Evolutionary conservation across 2,888 invertebrate species (phyloP), one percentile per base, ranked within the genome.

Genomic region (Saturnia japonica): DNA sequence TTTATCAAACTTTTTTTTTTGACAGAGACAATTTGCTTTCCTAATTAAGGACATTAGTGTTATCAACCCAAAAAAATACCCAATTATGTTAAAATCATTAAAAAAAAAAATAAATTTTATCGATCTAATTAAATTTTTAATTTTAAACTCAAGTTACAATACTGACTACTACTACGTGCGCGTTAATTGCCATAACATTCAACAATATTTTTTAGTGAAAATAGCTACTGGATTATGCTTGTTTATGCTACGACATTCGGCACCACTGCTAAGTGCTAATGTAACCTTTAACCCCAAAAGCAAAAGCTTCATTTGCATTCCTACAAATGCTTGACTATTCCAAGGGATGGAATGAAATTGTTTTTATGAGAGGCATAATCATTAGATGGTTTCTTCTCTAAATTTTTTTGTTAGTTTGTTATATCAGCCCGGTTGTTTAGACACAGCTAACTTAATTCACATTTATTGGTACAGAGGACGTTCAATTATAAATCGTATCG

Each of bases 301-400:
- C 34, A n/a, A 64, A 64, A 1, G 69, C 42, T 66, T 64, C 62
- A 64, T 69, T 69, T 69, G 40, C 47, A 69, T 66, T 69, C 47
- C 51, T 28, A 45, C 47, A 9, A 7, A 22, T 3, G 47, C 14
- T 62, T 6, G 22, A 64, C 51, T 64, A 34, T 69, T 47, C 69
- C 19, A 34, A 62, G n/a, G 62, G 64, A 6, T 16, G 64, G 11
- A 69, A 16, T 69, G 64, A 22, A 64, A 40, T 19, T 47, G 51
- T 14, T 25, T 14, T 60, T 14, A 60, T 28, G 25, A 28, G 57
- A 6, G 28, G 28, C 57, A 60, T 9, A 28, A 14, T 60, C 14
- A 28, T 54, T 22, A 54, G 11, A 54, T 0, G 16, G 6, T n/a
- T 47, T 47, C 19, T 34, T 34, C 34, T 34, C 3, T 6, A 34